Evolutionary conservation across 2,797 vertebrate genomes (phyloP), one percentile per base, ranked within the genome.

Genomic region (Coregonus sp.): DNA sequence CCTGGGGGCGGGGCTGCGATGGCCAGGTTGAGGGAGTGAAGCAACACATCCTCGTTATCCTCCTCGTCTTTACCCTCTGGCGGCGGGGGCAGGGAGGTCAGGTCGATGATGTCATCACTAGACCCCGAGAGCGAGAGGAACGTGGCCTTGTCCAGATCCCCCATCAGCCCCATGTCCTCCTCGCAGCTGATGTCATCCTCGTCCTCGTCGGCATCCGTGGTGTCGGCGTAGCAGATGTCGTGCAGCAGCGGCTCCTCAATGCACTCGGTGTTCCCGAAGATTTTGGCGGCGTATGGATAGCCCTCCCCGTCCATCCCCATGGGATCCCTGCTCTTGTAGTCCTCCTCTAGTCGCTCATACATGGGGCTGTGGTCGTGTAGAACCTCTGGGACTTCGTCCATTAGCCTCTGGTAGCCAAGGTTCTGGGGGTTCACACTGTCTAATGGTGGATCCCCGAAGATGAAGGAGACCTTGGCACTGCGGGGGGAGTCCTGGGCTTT

Each of bases 121-220:
- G 98, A 99, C 78, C 96, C 98, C 1, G 97, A 98, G 80, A 99
- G 94, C 31, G 93, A 97, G 81, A 99, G 96, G 76, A 99, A 92
- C 80, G 95, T 87, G 3, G 96, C 94, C 87, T 96, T 97, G 89
- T 93, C 96, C 82, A 95, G 94, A 90, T 98, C 97, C 80, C 95
- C 95, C 88, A 93, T 92, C 88, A 97, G 92, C 70, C 94, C 88
- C 68, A 96, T 91, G 90, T 99, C 98, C 91, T 99, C 98, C 90
- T 99, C 98, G 35, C 97, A 99, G 91, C 98, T 99, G 80, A 96
- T 94, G 89, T 99, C 98, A 51, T 99, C 98, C 78, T 99, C 98
- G 1, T 99, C 98, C 90, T 99, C 98, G 0, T 94, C 97, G 0
- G 99, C 98, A n/a, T 99, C 98, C 0, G 97, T 97, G 15, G 95